phyloP scores from a whole-genome alignment of 2,113 vertebrate species.

The Tyto alba region DNA sequence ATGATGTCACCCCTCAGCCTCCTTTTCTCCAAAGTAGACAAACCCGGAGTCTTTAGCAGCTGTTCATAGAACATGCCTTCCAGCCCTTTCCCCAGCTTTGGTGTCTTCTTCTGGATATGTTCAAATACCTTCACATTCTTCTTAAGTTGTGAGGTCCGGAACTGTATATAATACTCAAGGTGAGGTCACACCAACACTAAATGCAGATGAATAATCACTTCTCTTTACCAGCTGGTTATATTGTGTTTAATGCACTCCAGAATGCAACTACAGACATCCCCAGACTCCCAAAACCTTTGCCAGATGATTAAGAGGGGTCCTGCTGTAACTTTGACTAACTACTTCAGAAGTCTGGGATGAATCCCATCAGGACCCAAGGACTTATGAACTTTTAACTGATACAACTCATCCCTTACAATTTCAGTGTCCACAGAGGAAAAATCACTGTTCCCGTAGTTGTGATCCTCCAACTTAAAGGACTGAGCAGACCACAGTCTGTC shows the following conservation, averaged over 20 bases:
- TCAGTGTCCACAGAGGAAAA: not conserved
- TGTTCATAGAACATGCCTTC: not conserved
- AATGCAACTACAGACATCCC: not conserved
- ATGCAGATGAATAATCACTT: rapidly evolving
- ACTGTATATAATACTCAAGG: not conserved
- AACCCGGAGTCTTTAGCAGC: not conserved
- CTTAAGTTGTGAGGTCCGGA: not conserved
- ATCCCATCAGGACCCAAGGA: not conserved
- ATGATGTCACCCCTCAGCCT: not conserved
- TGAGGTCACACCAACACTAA: not conserved
- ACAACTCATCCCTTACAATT: not conserved
- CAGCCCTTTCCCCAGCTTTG: not conserved
- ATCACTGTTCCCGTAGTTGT: not conserved
- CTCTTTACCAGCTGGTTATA: rapidly evolving
- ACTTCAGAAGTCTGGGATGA: not conserved
- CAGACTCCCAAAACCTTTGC: not conserved
- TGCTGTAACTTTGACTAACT: not conserved
- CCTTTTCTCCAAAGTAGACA: not conserved
- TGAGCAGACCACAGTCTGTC: not conserved
- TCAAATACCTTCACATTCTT: not conserved
- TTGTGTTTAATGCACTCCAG: not conserved
- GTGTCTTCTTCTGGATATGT: rapidly evolving
- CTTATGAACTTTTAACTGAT: not conserved
- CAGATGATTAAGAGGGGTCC: not conserved
- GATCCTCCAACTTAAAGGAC: not conserved